Evolutionary conservation across 1,140 invertebrate genomes (phyloP).

Genomic region (Pachyrhynchus sulphureomaculatus): DNA sequence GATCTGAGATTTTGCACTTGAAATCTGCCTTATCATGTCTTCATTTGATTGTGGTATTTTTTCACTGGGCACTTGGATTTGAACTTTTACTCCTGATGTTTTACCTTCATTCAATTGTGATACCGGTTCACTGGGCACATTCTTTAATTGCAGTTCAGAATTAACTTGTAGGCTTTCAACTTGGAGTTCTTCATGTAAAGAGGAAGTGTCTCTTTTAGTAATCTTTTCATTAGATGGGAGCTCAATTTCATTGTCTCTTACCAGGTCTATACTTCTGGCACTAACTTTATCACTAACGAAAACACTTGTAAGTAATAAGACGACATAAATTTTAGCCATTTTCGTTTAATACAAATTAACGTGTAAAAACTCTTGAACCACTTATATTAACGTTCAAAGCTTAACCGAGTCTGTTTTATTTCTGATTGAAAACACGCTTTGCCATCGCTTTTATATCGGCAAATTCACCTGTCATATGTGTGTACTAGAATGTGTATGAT

Average conservation of each 20-base stretch:
- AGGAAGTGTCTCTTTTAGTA: slow-evolving; percentile 8
- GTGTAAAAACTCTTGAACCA: neutral
- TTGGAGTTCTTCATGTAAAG: neutral
- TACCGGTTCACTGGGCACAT: neutral
- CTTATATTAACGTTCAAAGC: neutral
- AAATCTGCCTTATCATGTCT: too few species aligned
- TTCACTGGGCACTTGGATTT: too few species aligned
- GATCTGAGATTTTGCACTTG: too few species aligned
- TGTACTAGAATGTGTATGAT: slow-evolving; percentile 1
- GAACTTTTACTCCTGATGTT: neutral
- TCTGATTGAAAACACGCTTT: neutral
- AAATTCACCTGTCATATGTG: neutral
- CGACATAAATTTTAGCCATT: neutral
- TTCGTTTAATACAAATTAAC: neutral
- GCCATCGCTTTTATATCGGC: neutral
- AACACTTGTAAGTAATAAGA: neutral
- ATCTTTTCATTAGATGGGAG: slow-evolving; percentile 26
- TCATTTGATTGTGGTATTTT: too few species aligned
- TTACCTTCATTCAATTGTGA: neutral
- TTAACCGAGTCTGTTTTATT: neutral
- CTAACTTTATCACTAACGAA: neutral
- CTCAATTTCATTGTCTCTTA: slow-evolving; percentile 16
- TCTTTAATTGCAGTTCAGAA: neutral
- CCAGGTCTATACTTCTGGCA: slow-evolving; percentile 13
- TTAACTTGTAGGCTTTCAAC: neutral